Percentiles rank a stretch among this genome's conserved stretches.
Conservation (phyloP, 2,888 invertebrate genomes). For the Cantharis lateralis region DNA sequence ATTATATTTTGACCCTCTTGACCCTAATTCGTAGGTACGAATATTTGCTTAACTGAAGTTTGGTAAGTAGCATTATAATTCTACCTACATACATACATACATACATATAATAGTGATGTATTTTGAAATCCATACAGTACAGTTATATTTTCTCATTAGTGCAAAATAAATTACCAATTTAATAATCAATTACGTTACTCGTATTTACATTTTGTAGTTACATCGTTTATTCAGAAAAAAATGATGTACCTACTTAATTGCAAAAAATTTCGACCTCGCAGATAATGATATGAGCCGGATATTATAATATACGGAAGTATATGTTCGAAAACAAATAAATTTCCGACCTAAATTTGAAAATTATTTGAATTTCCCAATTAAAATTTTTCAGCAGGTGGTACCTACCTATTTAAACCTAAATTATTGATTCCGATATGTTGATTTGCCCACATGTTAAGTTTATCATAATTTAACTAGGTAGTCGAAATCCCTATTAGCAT, state of each 20-base stretch:
- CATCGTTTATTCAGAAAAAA: neutral
- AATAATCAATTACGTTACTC: neutral
- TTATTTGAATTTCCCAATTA: neutral
- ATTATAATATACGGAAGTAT: neutral
- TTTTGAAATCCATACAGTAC: neutral
- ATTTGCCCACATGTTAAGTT: neutral
- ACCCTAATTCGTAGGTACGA: too few relatives aligned
- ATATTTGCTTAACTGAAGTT: neutral
- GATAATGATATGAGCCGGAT: constrained; percentile 3
- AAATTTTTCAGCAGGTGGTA: neutral
- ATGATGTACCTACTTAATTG: neutral
- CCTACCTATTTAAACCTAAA: neutral
- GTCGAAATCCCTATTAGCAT: neutral
- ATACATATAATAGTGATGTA: too few relatives aligned
- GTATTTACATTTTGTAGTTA: neutral
- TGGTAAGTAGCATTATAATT: neutral
- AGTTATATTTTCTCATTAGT: neutral
- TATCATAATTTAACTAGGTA: neutral
- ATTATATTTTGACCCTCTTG: neutral
- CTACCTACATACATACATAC: neutral
- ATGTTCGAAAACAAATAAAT: constrained; percentile 2
- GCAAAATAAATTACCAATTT: neutral
- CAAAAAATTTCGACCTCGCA: constrained; percentile 2
- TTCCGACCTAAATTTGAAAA: neutral
- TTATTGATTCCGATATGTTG: neutral